These are phyloP conservation scores for Emmelina monodactyla DNA, from an alignment of 2,888 invertebrate species.

Conservation along the genomic window DNA sequence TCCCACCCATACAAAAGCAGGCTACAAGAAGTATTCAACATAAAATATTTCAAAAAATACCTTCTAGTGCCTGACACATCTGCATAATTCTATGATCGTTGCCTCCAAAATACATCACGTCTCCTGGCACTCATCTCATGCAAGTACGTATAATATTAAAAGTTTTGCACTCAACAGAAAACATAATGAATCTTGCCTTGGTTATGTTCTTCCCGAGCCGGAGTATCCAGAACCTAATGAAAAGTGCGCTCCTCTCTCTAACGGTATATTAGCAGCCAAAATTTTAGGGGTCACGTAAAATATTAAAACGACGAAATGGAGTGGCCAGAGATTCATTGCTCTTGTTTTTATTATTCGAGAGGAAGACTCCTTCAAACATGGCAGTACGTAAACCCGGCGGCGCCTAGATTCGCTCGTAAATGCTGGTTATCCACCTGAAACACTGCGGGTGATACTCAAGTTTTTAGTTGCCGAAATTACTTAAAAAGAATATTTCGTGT, in stretches of 20 bases:
- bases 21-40: too few relatives aligned
- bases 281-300: slow-evolving; percentile 66
- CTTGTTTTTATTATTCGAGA: slow-evolving; percentile 65
- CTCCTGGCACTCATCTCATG: slow-evolving; percentile 36
- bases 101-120: slow-evolving; percentile 37
- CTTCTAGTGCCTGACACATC: too few relatives aligned
- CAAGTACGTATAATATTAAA: slow-evolving; percentile 60
- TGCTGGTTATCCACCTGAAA: too few relatives aligned
- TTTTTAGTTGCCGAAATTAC: too few relatives aligned
- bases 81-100: too few relatives aligned
- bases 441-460: too few relatives aligned
- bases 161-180: slow-evolving; percentile 60
- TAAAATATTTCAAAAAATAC: too few relatives aligned
- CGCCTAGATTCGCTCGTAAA: slow-evolving; percentile 49
- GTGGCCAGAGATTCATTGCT: slow-evolving; percentile 63
- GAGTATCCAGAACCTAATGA: slow-evolving; percentile 64
- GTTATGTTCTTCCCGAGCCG: slow-evolving; percentile 42
- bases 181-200: slow-evolving; percentile 41
- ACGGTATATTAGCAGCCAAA: slow-evolving; percentile 34
- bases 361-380: slow-evolving; percentile 50
- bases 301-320: slow-evolving; percentile 63
- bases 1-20: too few relatives aligned
- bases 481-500: too few relatives aligned
- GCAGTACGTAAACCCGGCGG: too few relatives aligned
- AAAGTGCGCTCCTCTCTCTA: slow-evolving; percentile 51